Evolutionary conservation across 1,140 invertebrate genomes (phyloP).

Genomic region (Colletes gigas): DNA sequence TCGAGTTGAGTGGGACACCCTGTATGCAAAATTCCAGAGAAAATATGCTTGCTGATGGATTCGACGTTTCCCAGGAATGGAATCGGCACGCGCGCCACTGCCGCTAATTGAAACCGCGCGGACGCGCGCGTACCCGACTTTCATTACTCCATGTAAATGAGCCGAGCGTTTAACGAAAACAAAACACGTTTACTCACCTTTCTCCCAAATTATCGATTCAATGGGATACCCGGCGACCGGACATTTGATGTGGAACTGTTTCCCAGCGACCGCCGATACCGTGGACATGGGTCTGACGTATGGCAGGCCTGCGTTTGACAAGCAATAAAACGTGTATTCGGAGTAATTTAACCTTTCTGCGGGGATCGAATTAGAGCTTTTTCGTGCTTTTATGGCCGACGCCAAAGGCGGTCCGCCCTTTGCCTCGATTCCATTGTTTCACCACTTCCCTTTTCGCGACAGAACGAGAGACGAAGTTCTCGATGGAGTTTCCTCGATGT

Average conservation of each 20-base stretch:
- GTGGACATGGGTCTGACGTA: slow-evolving; percentile 86
- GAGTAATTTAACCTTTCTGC: neutral
- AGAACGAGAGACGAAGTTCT: too few species aligned
- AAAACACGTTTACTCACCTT: slow-evolving; percentile 80
- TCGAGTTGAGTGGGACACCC: too few species aligned
- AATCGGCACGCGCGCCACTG: neutral
- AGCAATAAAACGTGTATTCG: slow-evolving; percentile 38
- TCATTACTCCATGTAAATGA: slow-evolving; percentile 12
- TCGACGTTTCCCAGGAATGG: neutral
- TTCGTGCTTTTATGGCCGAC: too few species aligned
- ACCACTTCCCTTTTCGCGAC: too few species aligned
- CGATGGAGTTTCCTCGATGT: too few species aligned
- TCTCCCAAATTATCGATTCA: slow-evolving; percentile 84
- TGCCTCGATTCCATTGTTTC: too few species aligned
- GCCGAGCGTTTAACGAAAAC: slow-evolving; percentile 38
- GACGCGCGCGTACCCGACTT: neutral
- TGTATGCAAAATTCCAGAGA: neutral
- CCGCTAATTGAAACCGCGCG: slow-evolving; percentile 9
- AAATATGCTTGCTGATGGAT: neutral
- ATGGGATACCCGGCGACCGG: slow-evolving; percentile 88
- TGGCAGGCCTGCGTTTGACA: slow-evolving; percentile 82
- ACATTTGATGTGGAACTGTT: slow-evolving; percentile 84
- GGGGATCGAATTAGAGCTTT: too few species aligned
- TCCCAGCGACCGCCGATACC: slow-evolving; percentile 86
- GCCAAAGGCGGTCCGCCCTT: too few species aligned